Conservation (phyloP, 2,113 vertebrate genomes). For the Pao palembangensis region DNA sequence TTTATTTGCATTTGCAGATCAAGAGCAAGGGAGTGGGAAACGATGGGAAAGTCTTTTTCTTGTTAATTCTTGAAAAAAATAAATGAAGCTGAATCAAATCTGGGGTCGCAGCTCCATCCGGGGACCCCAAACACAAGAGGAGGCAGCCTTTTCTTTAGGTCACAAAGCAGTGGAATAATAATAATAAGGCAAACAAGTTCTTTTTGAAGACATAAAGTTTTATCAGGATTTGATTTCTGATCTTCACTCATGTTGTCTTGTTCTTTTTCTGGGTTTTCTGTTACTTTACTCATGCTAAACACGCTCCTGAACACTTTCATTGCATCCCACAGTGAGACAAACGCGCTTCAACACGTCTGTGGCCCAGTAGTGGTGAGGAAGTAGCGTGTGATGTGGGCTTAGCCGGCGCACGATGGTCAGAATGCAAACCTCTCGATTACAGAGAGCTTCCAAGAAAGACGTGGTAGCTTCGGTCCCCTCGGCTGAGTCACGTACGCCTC, state of each 20-base stretch:
- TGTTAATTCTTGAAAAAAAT: background rate
- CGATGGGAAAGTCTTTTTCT: too few species aligned
- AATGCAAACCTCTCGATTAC: conserved; percentile 44
- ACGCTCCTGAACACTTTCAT: too few species aligned
- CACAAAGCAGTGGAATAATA: too few species aligned
- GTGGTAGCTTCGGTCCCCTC: conserved; percentile 10
- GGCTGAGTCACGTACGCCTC: background rate
- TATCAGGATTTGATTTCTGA: background rate
- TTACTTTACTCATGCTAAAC: too few species aligned
- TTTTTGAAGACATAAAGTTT: too few species aligned
- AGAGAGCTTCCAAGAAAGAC: conserved; percentile 38
- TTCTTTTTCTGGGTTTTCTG: too few species aligned
- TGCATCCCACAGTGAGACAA: background rate
- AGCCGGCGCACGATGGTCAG: conserved; percentile 8
- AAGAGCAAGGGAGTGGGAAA: too few species aligned
- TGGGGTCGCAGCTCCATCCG: too few species aligned
- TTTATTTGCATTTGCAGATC: too few species aligned
- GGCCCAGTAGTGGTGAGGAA: background rate
- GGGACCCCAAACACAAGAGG: too few species aligned
- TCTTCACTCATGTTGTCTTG: background rate
- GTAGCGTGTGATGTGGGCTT: conserved; percentile 2
- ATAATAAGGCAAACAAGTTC: too few species aligned
- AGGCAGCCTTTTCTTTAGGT: too few species aligned
- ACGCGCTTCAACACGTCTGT: background rate
- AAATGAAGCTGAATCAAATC: background rate